phyloP scores from a whole-genome alignment of 2,888 invertebrate species.

The Balanococcus diminutus region DNA sequence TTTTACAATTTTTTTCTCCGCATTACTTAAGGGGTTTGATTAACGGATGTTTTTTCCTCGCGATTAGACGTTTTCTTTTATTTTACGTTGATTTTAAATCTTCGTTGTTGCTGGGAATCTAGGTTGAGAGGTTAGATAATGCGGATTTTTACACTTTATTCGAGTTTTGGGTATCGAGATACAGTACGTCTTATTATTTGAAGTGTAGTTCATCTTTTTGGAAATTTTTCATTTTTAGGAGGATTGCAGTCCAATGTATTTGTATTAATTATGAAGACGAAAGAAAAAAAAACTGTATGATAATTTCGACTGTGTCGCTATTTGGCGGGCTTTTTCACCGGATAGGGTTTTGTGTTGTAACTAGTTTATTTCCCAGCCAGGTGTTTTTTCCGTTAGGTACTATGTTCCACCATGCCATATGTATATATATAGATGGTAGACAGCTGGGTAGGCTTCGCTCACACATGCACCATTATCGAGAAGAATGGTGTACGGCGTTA shows the following conservation, averaged over 20 bases:
- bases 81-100: too few species aligned
- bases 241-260: not conserved
- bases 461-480: not conserved
- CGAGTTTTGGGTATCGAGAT: too few species aligned
- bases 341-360: not conserved
- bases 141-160: too few species aligned
- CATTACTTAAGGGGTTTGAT: not conserved
- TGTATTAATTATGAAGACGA: too few species aligned
- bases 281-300: not conserved
- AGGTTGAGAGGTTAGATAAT: too few species aligned
- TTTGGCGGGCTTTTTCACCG: conserved; percentile 27
- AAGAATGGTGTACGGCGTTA: not conserved
- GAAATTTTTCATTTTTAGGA: not conserved
- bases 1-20: not conserved
- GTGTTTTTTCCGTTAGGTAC: conserved; percentile 21
- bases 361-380: conserved; percentile 15
- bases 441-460: not conserved
- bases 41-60: not conserved
- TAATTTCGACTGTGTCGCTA: not conserved
- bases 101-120: too few species aligned
- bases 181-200: too few species aligned
- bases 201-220: too few species aligned
- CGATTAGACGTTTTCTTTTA: too few species aligned
- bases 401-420: not conserved
- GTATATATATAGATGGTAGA: too few species aligned